Evolutionary conservation across 2,888 invertebrate genomes (phyloP).

Genomic region (Nephrotoma appendiculata): DNA sequence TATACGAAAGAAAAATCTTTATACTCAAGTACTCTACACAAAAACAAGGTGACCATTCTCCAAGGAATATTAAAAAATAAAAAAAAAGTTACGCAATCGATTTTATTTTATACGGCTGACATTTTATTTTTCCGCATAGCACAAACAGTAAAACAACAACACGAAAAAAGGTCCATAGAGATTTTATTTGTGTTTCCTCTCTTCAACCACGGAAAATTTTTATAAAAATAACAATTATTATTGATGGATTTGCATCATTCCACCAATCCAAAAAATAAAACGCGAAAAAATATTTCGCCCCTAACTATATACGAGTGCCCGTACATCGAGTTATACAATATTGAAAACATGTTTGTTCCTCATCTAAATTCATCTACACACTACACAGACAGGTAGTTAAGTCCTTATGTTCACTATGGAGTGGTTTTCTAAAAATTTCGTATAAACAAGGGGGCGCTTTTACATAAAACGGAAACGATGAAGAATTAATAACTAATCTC

Average conservation of each 20-base stretch:
- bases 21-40: background rate
- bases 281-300: background rate
- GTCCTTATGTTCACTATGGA: background rate
- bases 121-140: background rate
- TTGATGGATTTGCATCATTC: background rate
- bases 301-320: background rate
- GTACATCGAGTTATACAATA: background rate
- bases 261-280: background rate
- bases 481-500: conserved; percentile 3
- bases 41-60: background rate
- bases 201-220: background rate
- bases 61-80: background rate
- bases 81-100: background rate
- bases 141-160: background rate
- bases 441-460: background rate
- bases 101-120: background rate
- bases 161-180: background rate
- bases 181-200: background rate
- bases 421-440: background rate
- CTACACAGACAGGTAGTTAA: background rate
- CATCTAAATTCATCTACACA: background rate
- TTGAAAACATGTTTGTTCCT: background rate
- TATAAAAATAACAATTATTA: background rate
- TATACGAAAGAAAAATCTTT: background rate
- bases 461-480: background rate